Conservation (phyloP, 2,888 invertebrate genomes). For the Platerodrilus igneus region DNA sequence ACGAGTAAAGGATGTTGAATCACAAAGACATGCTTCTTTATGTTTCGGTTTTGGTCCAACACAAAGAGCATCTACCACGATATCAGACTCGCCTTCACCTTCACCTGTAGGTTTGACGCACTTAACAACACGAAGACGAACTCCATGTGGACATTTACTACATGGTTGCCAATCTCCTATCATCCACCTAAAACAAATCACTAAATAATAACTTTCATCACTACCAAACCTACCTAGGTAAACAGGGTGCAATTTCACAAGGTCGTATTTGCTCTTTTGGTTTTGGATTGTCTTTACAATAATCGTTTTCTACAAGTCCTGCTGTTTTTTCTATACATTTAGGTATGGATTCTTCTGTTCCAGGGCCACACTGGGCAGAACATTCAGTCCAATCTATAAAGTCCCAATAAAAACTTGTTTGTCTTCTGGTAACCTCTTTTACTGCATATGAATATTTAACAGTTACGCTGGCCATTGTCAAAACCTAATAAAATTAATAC, state of each 20-base stretch:
- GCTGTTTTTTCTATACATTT: slow-evolving; percentile 30
- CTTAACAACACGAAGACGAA: slow-evolving; percentile 36
- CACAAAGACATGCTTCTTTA: slow-evolving; percentile 31
- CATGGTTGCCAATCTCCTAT: slow-evolving; percentile 44
- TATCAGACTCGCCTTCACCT: slow-evolving; percentile 40
- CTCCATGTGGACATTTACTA: slow-evolving; percentile 33
- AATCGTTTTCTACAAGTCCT: slow-evolving; percentile 31
- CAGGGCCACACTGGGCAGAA: slow-evolving; percentile 54
- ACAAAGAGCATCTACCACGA: slow-evolving; percentile 38
- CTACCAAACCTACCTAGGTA: slow-evolving; percentile 30
- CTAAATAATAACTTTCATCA: too few relatives aligned
- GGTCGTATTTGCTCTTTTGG: slow-evolving; percentile 25
- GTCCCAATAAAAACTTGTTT: slow-evolving; percentile 50
- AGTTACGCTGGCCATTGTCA: slow-evolving; percentile 28
- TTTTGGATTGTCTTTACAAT: slow-evolving; percentile 23
- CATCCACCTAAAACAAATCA: slow-evolving; percentile 43
- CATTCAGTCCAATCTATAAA: slow-evolving; percentile 53
- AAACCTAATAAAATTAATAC: slow-evolving; percentile 21
- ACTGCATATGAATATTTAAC: slow-evolving; percentile 29
- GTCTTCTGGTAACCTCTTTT: slow-evolving; percentile 31
- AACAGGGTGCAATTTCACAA: slow-evolving; percentile 32
- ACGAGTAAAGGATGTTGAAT: too few relatives aligned
- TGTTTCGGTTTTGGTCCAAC: slow-evolving; percentile 39
- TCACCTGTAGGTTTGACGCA: slow-evolving; percentile 41
- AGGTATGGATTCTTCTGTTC: slow-evolving; percentile 38